These are phyloP conservation scores for Tinea semifulvella DNA, from an alignment of 2,888 invertebrate genomes.

Conservation along the genomic window DNA sequence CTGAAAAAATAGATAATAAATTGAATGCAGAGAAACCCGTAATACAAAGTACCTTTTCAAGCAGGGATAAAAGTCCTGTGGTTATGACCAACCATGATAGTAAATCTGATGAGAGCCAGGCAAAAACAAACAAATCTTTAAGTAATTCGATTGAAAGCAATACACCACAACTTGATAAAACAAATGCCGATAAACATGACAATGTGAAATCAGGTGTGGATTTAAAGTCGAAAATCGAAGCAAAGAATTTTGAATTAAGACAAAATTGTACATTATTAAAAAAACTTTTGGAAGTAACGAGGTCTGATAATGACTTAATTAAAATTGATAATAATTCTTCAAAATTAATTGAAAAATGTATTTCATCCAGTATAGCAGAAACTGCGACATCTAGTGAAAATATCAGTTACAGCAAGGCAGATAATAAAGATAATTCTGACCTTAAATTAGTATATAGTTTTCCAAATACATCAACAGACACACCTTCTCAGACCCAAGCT, in stretches of 20 bases:
- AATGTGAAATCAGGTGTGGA: background rate
- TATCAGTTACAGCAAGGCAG: background rate
- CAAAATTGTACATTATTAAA: constrained; percentile 55
- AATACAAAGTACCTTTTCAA: background rate
- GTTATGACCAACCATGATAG: background rate
- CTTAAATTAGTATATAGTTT: background rate
- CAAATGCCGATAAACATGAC: background rate
- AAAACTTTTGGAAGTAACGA: constrained; percentile 48
- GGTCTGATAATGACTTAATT: constrained; percentile 28
- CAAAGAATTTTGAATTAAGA: constrained; percentile 8
- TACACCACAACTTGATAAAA: constrained; percentile 23
- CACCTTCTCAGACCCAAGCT: too few species aligned
- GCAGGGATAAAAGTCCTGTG: background rate
- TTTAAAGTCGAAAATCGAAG: too few species aligned
- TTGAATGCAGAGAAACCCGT: background rate
- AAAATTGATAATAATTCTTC: constrained; percentile 28
- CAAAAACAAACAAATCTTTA: constrained; percentile 40
- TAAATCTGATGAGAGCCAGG: background rate
- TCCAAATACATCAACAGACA: background rate
- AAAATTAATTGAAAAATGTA: constrained; percentile 27
- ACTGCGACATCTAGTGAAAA: constrained; percentile 20
- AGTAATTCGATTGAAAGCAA: constrained; percentile 57
- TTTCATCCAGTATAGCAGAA: constrained; percentile 24
- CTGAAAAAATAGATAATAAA: background rate
- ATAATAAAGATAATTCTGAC: too few species aligned